These are phyloP conservation scores for Melanotaenia maccullochi DNA, from an alignment of 2,797 vertebrate genomes.

Conservation along the genomic window DNA sequence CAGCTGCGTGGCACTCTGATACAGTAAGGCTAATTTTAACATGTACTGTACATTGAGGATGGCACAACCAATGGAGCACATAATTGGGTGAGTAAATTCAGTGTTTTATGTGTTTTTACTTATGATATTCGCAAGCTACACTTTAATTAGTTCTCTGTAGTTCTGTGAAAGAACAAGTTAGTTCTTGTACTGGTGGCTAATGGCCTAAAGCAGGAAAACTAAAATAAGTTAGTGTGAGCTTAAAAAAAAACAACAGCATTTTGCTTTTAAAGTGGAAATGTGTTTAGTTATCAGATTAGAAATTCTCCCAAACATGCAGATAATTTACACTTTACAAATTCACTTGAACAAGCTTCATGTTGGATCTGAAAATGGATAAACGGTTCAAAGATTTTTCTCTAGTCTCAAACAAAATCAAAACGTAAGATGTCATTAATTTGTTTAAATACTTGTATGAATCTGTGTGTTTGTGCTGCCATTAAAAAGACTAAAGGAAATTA, in stretches of 20 bases:
- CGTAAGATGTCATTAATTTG: not conserved
- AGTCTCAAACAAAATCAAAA: not conserved
- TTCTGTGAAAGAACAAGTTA: constrained; percentile 5
- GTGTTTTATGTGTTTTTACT: not conserved
- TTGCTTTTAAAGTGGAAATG: not conserved
- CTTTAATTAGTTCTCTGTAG: constrained; percentile 9
- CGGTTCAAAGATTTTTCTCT: not conserved
- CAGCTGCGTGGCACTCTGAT: constrained; percentile 6
- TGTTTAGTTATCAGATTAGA: not conserved
- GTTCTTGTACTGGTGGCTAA: not conserved
- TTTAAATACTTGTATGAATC: not conserved
- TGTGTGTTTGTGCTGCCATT: not conserved
- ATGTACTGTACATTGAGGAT: not conserved
- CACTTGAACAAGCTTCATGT: not conserved
- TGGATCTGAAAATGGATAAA: not conserved
- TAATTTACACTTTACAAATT: not conserved
- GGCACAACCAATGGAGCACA: constrained; percentile 28
- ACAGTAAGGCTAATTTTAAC: constrained; percentile 36
- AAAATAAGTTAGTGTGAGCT: not conserved
- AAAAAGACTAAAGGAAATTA: constrained; percentile 6
- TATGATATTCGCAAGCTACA: constrained; percentile 16
- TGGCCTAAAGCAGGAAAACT: not conserved
- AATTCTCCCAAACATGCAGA: not conserved
- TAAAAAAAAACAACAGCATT: not conserved
- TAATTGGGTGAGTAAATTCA: constrained; percentile 44